Base-by-base conservation (phyloP, 2,113 vertebrate genomes). In the Nothobranchius kuhntae region DNA sequence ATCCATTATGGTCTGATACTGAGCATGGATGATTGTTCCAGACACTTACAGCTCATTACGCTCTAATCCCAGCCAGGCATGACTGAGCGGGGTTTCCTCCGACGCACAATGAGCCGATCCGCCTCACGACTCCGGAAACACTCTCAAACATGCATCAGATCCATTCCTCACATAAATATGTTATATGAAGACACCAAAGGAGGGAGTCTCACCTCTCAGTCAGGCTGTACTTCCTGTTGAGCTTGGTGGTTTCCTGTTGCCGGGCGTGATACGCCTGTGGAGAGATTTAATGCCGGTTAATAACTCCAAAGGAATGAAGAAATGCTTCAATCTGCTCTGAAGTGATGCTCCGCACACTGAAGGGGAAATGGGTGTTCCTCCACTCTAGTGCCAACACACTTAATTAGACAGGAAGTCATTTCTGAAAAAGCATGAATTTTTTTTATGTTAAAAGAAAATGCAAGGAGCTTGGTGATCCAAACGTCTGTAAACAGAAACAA, bases 171-270 rank as follows among this genome's bases (percentile, higher is more conserved):
- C 42, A 48, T 10, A 35, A 61, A 30, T 44, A 10, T 59, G 14
- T 10, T 53, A 35, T 0, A 42, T 42, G 47, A 9, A 13, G 26
- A 4, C 21, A 26, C 13, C 3, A 56, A 6, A 80, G 75, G 82
- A 91, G 88, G 65, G 69, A 24, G 75, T 92, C 44, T 95, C 91
- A 98, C 97, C 95, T 95, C 86, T 94, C 82, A 1, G 95, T 92
- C 85, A 96, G 93, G 83, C 94, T 95, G 89, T 83, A 91, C 78
- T 97, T 98, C 91, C 95, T 93, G 88, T 93, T 95, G 75, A 96
- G 90, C 40, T 91, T 89, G 17, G 88, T 76, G 1, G 91, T 90
- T 86, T 96, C 94, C 93, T 93, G 94, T 68, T 94, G 92, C 75
- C 89, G 92, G 73, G 83, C 75, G 82, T 94, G 84, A 92, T 92